A percentile compares a stretch with the other conserved stretches of the same genome.
Conservation (phyloP, 2,113 vertebrate species). For the Regulus satrapa region DNA sequence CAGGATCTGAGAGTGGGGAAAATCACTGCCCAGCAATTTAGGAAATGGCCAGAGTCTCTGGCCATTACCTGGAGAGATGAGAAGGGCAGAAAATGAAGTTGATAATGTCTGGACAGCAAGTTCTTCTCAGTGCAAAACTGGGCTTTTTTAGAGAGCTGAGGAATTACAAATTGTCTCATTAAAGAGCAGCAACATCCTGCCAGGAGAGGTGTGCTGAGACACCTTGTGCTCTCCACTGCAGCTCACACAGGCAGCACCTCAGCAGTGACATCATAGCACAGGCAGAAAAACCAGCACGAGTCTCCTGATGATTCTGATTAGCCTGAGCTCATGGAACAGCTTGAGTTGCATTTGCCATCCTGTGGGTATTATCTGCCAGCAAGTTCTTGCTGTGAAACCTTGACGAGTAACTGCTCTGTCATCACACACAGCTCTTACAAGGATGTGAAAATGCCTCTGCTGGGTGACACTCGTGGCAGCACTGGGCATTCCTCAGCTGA, state of each 20-base stretch:
- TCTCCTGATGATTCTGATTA: not conserved
- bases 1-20: not conserved
- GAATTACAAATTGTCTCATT: not conserved
- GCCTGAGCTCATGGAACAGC: not conserved
- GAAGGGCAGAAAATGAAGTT: slow-evolving; percentile 6
- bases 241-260: not conserved
- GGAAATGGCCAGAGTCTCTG: not conserved
- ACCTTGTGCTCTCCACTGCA: not conserved
- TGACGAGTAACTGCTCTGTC: not conserved
- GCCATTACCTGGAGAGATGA: not conserved
- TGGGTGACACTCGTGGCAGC: not conserved
- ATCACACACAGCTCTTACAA: not conserved
- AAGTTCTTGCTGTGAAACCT: not conserved
- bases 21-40: not conserved
- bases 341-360: not conserved
- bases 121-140: not conserved
- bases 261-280: not conserved
- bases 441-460: not conserved
- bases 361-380: not conserved
- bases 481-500: not conserved
- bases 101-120: not conserved
- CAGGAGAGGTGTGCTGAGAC: not conserved
- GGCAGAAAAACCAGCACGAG: not conserved
- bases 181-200: not conserved
- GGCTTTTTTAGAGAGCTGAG: not conserved